Evolutionary conservation across 2,113 vertebrate species (phyloP).

Genomic region (Nerophis lumbriciformis): DNA sequence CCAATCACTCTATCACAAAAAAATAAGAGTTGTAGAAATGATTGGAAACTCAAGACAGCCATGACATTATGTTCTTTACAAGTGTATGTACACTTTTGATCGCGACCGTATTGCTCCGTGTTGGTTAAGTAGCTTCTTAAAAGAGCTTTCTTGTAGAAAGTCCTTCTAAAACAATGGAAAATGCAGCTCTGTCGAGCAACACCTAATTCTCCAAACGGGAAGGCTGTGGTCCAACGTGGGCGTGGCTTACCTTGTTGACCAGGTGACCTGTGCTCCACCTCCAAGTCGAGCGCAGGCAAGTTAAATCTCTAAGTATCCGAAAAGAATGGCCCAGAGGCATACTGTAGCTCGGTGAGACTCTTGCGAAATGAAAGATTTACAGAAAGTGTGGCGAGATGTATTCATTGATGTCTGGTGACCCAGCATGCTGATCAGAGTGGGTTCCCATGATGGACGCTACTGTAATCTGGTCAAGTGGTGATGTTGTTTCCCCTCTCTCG

Average conservation of each 20-base stretch:
- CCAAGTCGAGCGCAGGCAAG: constrained; percentile 45
- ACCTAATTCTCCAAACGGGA: background rate
- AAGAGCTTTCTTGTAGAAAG: too few relatives aligned
- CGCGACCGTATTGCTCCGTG: too few relatives aligned
- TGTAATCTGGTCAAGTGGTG: background rate
- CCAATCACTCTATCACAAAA: too few relatives aligned
- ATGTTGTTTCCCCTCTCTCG: constrained; percentile 3
- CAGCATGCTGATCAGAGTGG: background rate
- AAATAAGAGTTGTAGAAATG: too few relatives aligned
- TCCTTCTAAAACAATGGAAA: too few relatives aligned
- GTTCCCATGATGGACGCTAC: background rate
- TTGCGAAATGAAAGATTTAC: background rate
- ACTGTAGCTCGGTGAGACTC: background rate
- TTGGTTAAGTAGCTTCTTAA: too few relatives aligned
- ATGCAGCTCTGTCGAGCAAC: too few relatives aligned
- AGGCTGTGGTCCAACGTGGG: background rate
- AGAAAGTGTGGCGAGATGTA: background rate
- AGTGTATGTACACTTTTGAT: too few relatives aligned
- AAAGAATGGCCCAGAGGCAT: constrained; percentile 52
- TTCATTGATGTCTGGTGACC: background rate
- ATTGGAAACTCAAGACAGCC: too few relatives aligned
- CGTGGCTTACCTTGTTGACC: constrained; percentile 57
- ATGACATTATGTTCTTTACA: too few relatives aligned
- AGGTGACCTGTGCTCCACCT: constrained; percentile 58
- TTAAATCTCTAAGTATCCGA: constrained; percentile 21